Conservation (phyloP, 2,797 vertebrate genomes). For the Anas capensis region DNA sequence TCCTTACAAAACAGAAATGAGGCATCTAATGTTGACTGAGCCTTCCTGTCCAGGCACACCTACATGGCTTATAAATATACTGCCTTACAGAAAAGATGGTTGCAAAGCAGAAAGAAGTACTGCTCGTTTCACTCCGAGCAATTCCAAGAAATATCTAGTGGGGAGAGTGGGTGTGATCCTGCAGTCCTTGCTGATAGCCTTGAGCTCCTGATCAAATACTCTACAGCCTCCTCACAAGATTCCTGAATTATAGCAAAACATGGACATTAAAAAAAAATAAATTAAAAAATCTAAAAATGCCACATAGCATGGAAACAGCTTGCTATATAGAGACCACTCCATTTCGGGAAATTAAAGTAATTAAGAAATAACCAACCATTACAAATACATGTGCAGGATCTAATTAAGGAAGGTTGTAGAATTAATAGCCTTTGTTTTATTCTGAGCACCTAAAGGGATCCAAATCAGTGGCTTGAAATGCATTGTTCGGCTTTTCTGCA, state of each 20-base stretch:
- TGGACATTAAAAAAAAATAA: not conserved
- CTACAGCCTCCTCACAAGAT: not conserved
- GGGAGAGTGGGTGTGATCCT: not conserved
- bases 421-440: constrained; percentile 69
- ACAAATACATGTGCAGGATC: constrained; percentile 23
- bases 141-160: not conserved
- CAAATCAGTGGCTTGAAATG: not conserved
- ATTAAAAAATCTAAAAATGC: not conserved
- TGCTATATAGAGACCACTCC: constrained; percentile 4
- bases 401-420: constrained; percentile 41
- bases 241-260: not conserved
- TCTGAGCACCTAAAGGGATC: not conserved
- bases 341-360: constrained; percentile 48
- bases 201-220: not conserved
- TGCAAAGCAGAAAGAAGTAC: not conserved
- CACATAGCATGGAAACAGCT: not conserved
- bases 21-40: not conserved
- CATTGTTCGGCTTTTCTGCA: not conserved
- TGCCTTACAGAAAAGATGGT: not conserved
- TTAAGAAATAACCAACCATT: constrained; percentile 54
- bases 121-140: not conserved
- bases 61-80: not conserved
- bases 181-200: not conserved
- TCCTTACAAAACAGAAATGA: not conserved
- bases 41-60: not conserved